Conservation (phyloP, 1,140 invertebrate genomes). For the Rhyacophila brunnea region DNA sequence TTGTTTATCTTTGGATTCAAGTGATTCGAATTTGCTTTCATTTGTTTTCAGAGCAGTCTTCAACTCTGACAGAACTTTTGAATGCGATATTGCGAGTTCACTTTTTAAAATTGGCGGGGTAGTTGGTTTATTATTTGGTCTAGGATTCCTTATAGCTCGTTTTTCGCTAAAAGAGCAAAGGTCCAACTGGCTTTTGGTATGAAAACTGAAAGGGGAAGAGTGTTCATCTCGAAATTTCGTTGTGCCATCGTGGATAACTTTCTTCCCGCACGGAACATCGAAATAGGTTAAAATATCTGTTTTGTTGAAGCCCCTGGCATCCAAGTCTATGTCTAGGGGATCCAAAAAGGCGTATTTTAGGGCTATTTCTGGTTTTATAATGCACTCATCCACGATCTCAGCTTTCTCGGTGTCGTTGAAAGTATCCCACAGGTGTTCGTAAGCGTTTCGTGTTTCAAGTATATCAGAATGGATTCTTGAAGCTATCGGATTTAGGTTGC, state of each 20-base stretch:
- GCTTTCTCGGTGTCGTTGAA: constrained; percentile 67
- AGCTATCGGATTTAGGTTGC: constrained; percentile 66
- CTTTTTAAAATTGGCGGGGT: constrained; percentile 17
- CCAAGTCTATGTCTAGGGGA: constrained; percentile 44
- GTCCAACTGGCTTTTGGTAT: constrained; percentile 75
- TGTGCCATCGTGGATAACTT: constrained; percentile 54
- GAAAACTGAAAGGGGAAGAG: constrained; percentile 76
- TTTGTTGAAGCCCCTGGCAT: constrained; percentile 42
- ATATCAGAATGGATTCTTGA: constrained; percentile 68
- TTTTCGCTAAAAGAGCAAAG: constrained; percentile 54
- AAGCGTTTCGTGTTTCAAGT: constrained; percentile 63
- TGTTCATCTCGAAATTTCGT: constrained; percentile 70
- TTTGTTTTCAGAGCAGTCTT: constrained; percentile 51
- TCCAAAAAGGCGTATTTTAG: constrained; percentile 64
- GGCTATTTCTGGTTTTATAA: constrained; percentile 72
- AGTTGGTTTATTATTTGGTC: constrained; percentile 20
- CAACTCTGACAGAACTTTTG: constrained; percentile 50
- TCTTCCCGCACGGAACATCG: constrained; percentile 44
- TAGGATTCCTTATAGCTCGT: constrained; percentile 38
- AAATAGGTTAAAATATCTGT: constrained; percentile 52
- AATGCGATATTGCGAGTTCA: constrained; percentile 48
- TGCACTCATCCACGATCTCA: constrained; percentile 71
- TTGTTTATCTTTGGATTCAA: constrained; percentile 2
- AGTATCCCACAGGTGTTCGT: constrained; percentile 69
- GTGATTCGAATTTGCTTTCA: constrained; percentile 30